Evolutionary conservation across 1,140 invertebrate genomes (phyloP), one percentile per base, ranked within the genome.

Genomic region (Melipona quadrifasciata): DNA sequence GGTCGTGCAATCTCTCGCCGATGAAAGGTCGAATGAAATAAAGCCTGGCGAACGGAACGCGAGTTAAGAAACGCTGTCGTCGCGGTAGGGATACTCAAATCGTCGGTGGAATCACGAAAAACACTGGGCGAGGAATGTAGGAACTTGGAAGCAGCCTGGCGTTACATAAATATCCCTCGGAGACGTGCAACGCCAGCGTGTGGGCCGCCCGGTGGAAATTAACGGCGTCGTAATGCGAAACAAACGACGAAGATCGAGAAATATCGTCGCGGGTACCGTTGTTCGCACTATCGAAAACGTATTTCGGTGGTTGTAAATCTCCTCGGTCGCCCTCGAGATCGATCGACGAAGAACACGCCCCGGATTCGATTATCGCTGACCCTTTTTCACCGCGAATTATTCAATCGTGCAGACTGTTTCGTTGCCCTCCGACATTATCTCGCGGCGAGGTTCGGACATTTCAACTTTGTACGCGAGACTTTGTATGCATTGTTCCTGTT

Each of bases 161-260:
- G 74, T 83, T 78, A 78, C 82, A 83, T 84, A 84, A 84, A 84
- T 84, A 79, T 71, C 74, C 27, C 14, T 58, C 10, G 65, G 17
- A 78, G 55, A 84, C 75, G 57, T 67, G 57, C 61, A 53, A 76
- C 34, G 19, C 61, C n/a, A 16, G 27, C 65, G 27, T 39, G 21
- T 64, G 64, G 39, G 53, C 2, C 81, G 82, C 17, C 68, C 17
- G 21, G 39, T n/a, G 65, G 55, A 67, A 83, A 83, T 83, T 83
- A 83, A 83, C 82, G 82, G 82, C 55, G 74, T 57, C 75, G 82
- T 83, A 83, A 83, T 58, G 82, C 55, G 82, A 83, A 70, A 68
- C 74, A 51, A 78, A 83, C 82, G 82, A 34, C 74, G 53, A 78
- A 71, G 65, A 83, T 84, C 75, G 67, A 47, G 82, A 79, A 78